Evolutionary conservation across 1,140 invertebrate species (phyloP).

Genomic region (Zaprionus vittiger): DNA sequence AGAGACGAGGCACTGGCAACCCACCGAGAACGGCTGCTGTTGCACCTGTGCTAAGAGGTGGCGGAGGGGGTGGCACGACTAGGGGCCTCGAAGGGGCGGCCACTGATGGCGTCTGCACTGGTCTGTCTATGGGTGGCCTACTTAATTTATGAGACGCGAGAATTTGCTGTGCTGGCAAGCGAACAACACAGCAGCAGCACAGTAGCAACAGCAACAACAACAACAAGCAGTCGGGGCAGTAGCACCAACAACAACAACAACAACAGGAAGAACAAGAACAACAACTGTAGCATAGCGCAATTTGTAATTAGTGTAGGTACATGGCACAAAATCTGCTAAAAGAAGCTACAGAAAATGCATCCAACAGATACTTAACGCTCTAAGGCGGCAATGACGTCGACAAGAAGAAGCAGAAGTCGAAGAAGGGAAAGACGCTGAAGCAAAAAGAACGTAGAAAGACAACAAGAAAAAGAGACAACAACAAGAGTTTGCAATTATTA

Average conservation of each 20-base stretch:
- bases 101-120: slow-evolving; percentile 43
- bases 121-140: slow-evolving; percentile 78
- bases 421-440: not conserved
- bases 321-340: slow-evolving; percentile 65
- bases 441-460: not conserved
- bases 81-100: not conserved
- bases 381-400: slow-evolving; percentile 50
- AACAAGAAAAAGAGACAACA: slow-evolving; percentile 21
- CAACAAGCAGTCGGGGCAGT: not conserved
- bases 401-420: slow-evolving; percentile 26
- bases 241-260: not conserved
- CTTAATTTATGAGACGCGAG: slow-evolving; percentile 81
- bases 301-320: slow-evolving; percentile 80
- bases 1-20: slow-evolving; percentile 32
- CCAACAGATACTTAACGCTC: slow-evolving; percentile 66
- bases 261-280: slow-evolving; percentile 5
- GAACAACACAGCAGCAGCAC: slow-evolving; percentile 19
- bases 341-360: slow-evolving; percentile 61
- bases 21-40: slow-evolving; percentile 50
- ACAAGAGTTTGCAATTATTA: slow-evolving; percentile 58
- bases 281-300: slow-evolving; percentile 57
- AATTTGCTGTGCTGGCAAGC: slow-evolving; percentile 66
- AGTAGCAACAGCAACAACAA: slow-evolving; percentile 5
- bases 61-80: not conserved
- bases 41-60: slow-evolving; percentile 30